Percentiles rank a stretch among this genome's conserved stretches.
These are phyloP conservation scores for Bothrops jararaca DNA, from an alignment of 2,113 vertebrate species.

Conservation along the genomic window DNA sequence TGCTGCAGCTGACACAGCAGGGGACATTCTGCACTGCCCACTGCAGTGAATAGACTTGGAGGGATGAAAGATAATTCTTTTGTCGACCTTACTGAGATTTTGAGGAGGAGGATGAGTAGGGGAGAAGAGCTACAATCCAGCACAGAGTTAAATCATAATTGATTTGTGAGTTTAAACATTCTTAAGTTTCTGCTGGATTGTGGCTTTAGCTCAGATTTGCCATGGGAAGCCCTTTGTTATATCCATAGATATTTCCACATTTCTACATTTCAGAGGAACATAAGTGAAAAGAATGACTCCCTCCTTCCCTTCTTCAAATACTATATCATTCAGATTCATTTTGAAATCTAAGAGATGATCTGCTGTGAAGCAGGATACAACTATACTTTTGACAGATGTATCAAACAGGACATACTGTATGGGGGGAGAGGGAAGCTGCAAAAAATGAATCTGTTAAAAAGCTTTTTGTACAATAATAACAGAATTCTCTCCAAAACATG, in stretches of 20 bases:
- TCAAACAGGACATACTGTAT: neutral
- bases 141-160: neutral
- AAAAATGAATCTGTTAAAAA: neutral
- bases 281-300: neutral
- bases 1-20: neutral
- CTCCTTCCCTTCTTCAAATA: neutral
- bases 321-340: neutral
- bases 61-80: neutral
- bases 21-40: constrained; percentile 15
- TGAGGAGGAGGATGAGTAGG: neutral
- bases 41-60: neutral
- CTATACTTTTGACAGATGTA: neutral
- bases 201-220: neutral
- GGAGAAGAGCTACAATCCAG: neutral
- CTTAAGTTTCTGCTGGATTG: neutral
- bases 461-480: neutral
- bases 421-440: too few relatives aligned
- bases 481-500: neutral
- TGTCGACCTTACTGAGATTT: constrained; percentile 2
- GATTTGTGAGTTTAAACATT: neutral
- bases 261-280: neutral
- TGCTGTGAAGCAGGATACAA: neutral
- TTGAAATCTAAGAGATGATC: neutral
- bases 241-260: neutral
- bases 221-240: neutral